Base-by-base conservation (phyloP, 2,797 vertebrate genomes). In the Ptychadena robeensis region DNA sequence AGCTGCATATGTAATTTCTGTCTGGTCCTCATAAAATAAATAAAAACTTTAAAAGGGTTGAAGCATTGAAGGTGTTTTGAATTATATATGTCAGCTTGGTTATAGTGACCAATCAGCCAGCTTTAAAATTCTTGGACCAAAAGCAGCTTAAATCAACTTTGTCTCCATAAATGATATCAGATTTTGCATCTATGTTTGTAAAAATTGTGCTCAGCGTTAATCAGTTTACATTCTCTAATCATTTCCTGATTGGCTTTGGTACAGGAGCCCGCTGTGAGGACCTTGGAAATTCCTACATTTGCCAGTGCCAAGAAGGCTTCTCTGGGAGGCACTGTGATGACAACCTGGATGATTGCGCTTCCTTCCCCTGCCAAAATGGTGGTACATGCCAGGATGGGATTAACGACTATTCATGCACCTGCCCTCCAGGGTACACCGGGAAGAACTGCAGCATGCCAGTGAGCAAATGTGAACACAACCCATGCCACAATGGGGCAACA, bases 401-500 rank as follows among this genome's bases (percentile, higher is more conserved):
- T 79, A 95, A 94, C 0, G 93, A 95, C 80, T 98, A 97, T 89
- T 96, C 93, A 61, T 99, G 98, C 86, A 96, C 91, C 76, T 99
- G 98, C 71, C 96, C 96, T 0, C 97, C 97, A 0, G 98, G 97
- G 61, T 99, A 98, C 87, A 95, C 93, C 0, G 97, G 96, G 79
- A 96, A 95, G 89, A 98, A 98, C 93, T 99, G 98, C 91, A 98
- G 96, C 53, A 88, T 93, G 2, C 96, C 96, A 0, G 88, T 98
- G 89, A 97, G 95, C 88, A 94, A 95, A 86, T 99, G 98, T 0
- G 92, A 95, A 79, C 97, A 98, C 67, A 94, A 92, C 79, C 97
- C 97, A 3, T 99, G 98, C 89, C 98, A 99, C 91, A 99, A 99
- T 0, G 98, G 97, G 65, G 98, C 97, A 86, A 98, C 96, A 71